Evolutionary conservation across 2,888 invertebrate genomes (phyloP), one percentile per base, ranked within the genome.

Genomic region (Tetheella fluctuosa): DNA sequence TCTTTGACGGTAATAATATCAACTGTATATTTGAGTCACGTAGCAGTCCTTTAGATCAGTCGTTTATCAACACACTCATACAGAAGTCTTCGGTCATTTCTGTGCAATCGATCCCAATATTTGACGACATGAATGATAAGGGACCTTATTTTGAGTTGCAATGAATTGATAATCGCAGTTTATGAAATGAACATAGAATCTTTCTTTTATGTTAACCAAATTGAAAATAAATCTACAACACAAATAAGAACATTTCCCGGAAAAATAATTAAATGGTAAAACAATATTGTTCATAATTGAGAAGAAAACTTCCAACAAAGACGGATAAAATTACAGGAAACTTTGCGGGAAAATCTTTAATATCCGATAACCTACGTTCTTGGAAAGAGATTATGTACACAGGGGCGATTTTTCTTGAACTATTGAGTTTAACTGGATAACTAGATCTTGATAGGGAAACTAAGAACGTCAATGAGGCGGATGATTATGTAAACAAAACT

Each of bases 31-130:
- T 61, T 59, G 23, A 23, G 42, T 12, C 73, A 68, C 64, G 73
- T 73, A 62, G 53, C 54, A 54, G 34, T 34, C 30, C 37, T 55
- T 55, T 64, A 54, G 69, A 64, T 62, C 62, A 57, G 53, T 66
- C 63, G 71, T 69, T 60, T 65, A 69, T 71, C 65, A 63, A 64
- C 28, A 57, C 23, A 53, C 55, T 56, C 57, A 59, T 62, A 63
- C 59, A 64, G 61, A 66, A 61, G 74, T 70, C 67, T 66, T 67
- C 68, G 66, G 63, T 71, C 68, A 70, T 76, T 76, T 68, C 64
- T 54, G 68, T 64, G 65, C 64, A 77, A 68, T 61, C 52, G 58
- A 62, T 13, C 60, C 65, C 58, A 63, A 66, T 63, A 59, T 64
- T 60, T 61, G 58, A 55, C 61, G 63, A 23, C 54, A 57, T 23